Base-by-base conservation (phyloP, 2,888 invertebrate species). In the Melanophora roralis region DNA sequence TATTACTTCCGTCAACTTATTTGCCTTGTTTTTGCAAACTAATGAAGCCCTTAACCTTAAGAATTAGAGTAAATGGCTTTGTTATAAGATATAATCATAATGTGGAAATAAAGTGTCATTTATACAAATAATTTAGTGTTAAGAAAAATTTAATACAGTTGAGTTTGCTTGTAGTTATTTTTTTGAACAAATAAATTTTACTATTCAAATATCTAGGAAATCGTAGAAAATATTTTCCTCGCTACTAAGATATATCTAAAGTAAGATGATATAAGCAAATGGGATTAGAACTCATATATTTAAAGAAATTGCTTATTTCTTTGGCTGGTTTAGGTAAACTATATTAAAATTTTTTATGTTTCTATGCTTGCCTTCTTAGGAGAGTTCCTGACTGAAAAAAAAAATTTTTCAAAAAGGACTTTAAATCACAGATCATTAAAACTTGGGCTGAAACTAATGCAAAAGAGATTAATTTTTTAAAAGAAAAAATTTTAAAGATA, bases 1-100 rank as follows among this genome's bases (percentile, higher is more conserved):
- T 60, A 59, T 74, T 78, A 45, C 57, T 43, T 57, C 49, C 51
- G 34, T 49, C 57, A 57, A 73, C 49, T 40, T 62, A 34, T 69
- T 57, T 59, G 23, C 43, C 38, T n/a, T n/a, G 11, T 38, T 19
- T 45, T 32, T 43, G 27, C 14, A 11, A 71, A 62, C 60, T 77
- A 77, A 77, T 77, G 59, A 71, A 77, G 51, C 23, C 6, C 27
- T 27, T 7, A 49, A 51, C 43, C 55, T 23, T 55, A 32, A n/a
- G 19, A 16, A 2, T 40, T 19, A 34, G 19, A 49, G 27, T 38
- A 2, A 11, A 34, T 9, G 16, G 14, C 40, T 40, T 16, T 12
- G 7, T 1, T 40, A 38, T 19, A 5, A 14, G 23, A 68, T 36
- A 45, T 47, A 23, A 5, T 7, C 5, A 23, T 16, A 57, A 47